Evolutionary conservation across 2,797 vertebrate species (phyloP).

Genomic region (Tenualosa ilisha): DNA sequence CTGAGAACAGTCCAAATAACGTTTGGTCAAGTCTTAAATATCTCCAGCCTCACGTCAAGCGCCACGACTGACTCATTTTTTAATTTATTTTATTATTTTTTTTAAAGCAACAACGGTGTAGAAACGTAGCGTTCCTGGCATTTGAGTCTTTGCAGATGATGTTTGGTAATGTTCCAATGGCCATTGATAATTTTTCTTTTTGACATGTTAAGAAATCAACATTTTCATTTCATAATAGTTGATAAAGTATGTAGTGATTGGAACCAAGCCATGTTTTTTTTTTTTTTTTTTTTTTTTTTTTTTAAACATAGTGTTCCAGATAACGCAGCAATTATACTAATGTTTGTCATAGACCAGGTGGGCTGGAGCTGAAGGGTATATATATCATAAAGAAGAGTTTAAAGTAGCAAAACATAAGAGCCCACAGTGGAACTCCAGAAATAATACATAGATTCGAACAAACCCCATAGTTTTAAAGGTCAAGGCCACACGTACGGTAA

Average conservation of each 20-base stretch:
- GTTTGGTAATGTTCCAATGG: not conserved
- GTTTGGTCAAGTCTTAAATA: not conserved
- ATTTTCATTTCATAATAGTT: not conserved
- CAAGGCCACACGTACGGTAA: conserved; percentile 51
- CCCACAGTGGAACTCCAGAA: conserved; percentile 42
- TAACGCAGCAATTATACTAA: conserved; percentile 28
- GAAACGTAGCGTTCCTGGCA: too few relatives aligned
- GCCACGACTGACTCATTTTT: too few relatives aligned
- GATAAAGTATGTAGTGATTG: too few relatives aligned
- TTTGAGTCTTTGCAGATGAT: not conserved
- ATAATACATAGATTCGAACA: conserved; percentile 47
- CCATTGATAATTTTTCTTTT: not conserved
- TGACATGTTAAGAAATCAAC: not conserved
- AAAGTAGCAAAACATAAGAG: conserved; percentile 39
- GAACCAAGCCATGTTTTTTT: not conserved
- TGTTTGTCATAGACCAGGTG: conserved; percentile 51
- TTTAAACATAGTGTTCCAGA: not conserved
- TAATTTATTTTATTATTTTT: too few relatives aligned
- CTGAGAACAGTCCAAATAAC: not conserved
- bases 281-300: too few relatives aligned
- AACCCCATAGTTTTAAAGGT: conserved; percentile 23
- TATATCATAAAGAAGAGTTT: not conserved
- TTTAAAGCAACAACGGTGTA: too few relatives aligned
- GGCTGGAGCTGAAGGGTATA: not conserved
- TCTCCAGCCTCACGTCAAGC: too few relatives aligned